Base-by-base conservation (phyloP, 2,797 vertebrate genomes). In the Limnodromus scolopaceus region DNA sequence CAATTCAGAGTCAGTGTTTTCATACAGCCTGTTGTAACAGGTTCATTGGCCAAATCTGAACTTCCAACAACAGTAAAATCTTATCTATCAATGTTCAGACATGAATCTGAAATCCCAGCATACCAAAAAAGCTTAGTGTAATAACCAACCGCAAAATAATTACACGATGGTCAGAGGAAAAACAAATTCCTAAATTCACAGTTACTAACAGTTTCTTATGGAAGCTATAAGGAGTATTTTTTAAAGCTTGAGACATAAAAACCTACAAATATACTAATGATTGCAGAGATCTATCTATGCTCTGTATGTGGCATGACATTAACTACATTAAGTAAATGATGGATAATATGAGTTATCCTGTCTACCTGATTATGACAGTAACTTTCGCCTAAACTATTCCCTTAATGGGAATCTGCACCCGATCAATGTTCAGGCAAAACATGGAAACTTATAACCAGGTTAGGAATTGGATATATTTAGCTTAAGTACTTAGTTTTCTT, bases 401-500 rank as follows among this genome's bases (percentile, higher is more conserved):
- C 22, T 55, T 43, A 46, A 39, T 22, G 16, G 24, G 13, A 27
- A 83, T 43, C 9, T 84, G 39, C 63, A 66, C 19, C 11, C 22
- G 9, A 68, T 14, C 34, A 27, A 22, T 6, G 17, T 28, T 39
- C 30, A 51, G 27, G 8, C 19, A 80, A 43, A 71, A 61, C 11
- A 57, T 0, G 0, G 24, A 76, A 66, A 46, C 23, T 19, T 32
- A 34, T 4, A 48, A 51, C 4, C 48, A 30, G 7, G 13, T 39
- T 17, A 45, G 39, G 36, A 83, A 79, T 9, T 49, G 18, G 20
- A 48, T 19, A 12, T n/a, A 48, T 16, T 38, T 39, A 84, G 36
- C 5, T 38, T 43, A 69, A 65, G 3, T 49, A 69, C 18, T 43
- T 38, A 41, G 13, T 30, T 70, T 41, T 39, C 54, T 68, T 49